These are phyloP conservation scores for Xerus rutilus DNA, from an alignment of 2,797 vertebrate genomes.

Conservation along the genomic window DNA sequence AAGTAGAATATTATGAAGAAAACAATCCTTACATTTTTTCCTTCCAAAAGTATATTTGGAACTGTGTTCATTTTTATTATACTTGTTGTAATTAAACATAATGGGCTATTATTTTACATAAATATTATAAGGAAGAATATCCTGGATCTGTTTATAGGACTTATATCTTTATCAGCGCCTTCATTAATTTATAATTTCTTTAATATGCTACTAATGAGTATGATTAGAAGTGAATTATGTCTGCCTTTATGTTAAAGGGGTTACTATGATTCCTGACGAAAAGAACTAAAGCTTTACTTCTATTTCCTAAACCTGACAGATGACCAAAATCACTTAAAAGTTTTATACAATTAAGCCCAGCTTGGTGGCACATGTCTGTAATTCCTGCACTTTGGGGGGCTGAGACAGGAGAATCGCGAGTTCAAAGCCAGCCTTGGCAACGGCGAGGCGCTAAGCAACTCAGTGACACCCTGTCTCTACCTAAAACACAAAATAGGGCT, in stretches of 20 bases:
- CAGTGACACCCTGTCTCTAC: too few relatives aligned
- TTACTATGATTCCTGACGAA: background rate
- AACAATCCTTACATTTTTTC: background rate
- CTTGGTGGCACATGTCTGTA: too few relatives aligned
- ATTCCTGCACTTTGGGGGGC: too few relatives aligned
- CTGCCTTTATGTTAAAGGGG: constrained; percentile 25
- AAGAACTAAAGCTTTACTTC: background rate
- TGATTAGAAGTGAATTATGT: background rate
- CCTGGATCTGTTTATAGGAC: background rate
- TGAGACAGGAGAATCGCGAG: too few relatives aligned
- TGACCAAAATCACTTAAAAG: background rate
- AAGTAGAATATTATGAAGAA: constrained; percentile 25
- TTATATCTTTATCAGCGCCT: background rate
- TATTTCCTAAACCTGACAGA: background rate
- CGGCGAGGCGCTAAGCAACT: too few relatives aligned
- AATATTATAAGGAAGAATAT: constrained; percentile 62
- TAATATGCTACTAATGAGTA: background rate
- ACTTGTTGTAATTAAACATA: constrained; percentile 44
- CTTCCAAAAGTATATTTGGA: background rate
- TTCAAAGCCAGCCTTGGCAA: too few relatives aligned
- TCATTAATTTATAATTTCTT: constrained; percentile 28
- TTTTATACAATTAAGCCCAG: constrained; percentile 16
- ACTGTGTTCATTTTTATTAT: constrained; percentile 5
- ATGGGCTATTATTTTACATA: background rate
- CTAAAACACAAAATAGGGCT: too few relatives aligned